Percentiles rank a stretch among this genome's conserved stretches.
These are phyloP conservation scores for Catocala fraxini DNA, from an alignment of 2,888 invertebrate species.

Conservation along the genomic window DNA sequence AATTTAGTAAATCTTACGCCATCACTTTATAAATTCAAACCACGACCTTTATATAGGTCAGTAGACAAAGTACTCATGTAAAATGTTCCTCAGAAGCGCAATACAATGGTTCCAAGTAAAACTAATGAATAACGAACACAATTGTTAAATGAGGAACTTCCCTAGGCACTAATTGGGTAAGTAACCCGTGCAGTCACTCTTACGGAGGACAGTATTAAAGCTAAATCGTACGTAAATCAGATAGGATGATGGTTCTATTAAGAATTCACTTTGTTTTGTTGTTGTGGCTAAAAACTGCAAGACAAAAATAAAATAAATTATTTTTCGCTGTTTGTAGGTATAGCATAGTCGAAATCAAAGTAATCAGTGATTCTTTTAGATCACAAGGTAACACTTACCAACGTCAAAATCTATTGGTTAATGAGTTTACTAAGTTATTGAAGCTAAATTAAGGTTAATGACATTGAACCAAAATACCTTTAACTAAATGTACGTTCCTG, in stretches of 20 bases:
- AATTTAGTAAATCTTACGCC: not conserved
- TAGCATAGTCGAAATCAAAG: no score
- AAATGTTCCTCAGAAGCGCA: constrained; percentile 2
- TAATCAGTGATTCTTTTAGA: no score
- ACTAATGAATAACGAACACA: constrained; percentile 52
- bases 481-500: no score
- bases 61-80: constrained; percentile 1
- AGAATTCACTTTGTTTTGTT: no score
- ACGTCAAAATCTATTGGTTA: no score
- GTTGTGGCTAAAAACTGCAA: no score
- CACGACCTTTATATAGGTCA: constrained; percentile 12
- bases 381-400: no score
- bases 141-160: constrained; percentile 75
- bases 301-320: no score
- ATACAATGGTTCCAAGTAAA: constrained; percentile 46
- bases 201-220: constrained; percentile 9
- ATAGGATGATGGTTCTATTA: not conserved
- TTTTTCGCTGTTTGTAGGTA: no score
- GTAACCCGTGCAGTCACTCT: constrained; percentile 28
- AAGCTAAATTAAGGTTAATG: no score
- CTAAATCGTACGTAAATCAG: constrained; percentile 8
- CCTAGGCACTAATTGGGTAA: constrained; percentile 62
- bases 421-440: no score
- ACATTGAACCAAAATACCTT: no score
- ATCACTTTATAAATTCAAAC: constrained; percentile 1